Evolutionary conservation across 2,888 invertebrate species (phyloP).

Genomic region (Agrotis puta): DNA sequence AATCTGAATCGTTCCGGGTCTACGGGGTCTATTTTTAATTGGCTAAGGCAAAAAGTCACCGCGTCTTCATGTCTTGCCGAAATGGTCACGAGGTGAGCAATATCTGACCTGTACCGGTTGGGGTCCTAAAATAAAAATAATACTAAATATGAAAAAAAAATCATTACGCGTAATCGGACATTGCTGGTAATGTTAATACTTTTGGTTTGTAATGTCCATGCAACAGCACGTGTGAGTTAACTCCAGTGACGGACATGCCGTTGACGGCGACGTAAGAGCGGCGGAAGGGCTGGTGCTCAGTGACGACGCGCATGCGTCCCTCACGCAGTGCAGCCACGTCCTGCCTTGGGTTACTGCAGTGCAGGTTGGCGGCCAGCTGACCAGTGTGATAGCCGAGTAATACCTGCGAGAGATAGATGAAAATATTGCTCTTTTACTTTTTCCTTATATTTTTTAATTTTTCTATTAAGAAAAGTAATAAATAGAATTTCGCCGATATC

Average conservation of each 20-base stretch:
- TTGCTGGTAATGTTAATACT: conserved; percentile 64
- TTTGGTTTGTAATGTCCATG: conserved; percentile 80
- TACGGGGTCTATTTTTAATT: conserved; percentile 70
- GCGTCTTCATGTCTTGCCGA: conserved; percentile 90
- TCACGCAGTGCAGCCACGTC: conserved; percentile 88
- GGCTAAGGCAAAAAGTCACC: conserved; percentile 73
- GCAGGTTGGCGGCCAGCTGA: conserved; percentile 93
- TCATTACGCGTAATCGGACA: too few species aligned
- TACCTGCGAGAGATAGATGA: conserved; percentile 72
- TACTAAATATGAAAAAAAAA: too few species aligned
- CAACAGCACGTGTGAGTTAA: conserved; percentile 79
- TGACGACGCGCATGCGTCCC: conserved; percentile 90
- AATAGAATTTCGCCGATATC: too few species aligned
- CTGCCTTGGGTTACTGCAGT: conserved; percentile 91
- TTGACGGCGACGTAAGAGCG: conserved; percentile 86
- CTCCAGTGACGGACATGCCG: conserved; percentile 78
- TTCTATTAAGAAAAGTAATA: too few species aligned
- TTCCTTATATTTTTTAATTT: too few species aligned
- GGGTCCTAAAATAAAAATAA: conserved; percentile 44
- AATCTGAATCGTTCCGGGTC: conserved; percentile 87
- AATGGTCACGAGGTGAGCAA: conserved; percentile 88
- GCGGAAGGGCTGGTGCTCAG: conserved; percentile 89
- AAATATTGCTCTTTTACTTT: neutral
- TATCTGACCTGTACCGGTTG: conserved; percentile 67
- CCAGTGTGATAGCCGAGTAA: conserved; percentile 93